These are phyloP conservation scores for Paradisaea rubra DNA, from an alignment of 2,113 vertebrate genomes.

Conservation along the genomic window DNA sequence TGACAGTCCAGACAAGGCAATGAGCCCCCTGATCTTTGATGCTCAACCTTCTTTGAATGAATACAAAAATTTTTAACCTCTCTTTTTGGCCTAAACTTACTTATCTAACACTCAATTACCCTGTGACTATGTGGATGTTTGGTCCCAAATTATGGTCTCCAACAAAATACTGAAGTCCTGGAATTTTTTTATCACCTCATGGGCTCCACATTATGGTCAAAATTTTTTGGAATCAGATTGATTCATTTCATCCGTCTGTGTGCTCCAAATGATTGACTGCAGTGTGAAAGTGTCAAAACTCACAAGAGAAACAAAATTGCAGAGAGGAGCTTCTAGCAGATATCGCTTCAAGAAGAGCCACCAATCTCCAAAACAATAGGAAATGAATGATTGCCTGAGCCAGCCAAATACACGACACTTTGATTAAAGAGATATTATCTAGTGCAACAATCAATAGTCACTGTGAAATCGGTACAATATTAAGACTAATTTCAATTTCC, in stretches of 20 bases:
- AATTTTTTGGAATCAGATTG: neutral
- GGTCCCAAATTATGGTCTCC: neutral
- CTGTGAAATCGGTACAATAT: neutral
- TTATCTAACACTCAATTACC: neutral
- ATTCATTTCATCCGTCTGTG: neutral
- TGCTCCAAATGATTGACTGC: neutral
- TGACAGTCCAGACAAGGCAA: neutral
- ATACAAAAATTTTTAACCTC: neutral
- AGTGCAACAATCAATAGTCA: neutral
- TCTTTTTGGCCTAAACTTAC: neutral
- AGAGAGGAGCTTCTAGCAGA: neutral
- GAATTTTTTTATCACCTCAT: neutral
- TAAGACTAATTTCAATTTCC: neutral
- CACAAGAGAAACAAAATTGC: neutral
- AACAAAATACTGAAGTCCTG: neutral
- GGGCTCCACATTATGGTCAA: neutral
- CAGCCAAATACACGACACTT: neutral
- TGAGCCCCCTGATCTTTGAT: neutral
- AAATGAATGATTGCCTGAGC: neutral
- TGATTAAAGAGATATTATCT: neutral
- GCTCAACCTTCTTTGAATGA: neutral
- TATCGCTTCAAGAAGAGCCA: neutral
- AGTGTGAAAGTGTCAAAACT: neutral
- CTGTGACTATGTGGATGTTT: neutral
- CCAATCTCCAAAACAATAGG: neutral